Percentiles rank a stretch among this genome's conserved stretches.
Evolutionary conservation across 2,888 invertebrate species (phyloP).

Genomic region (Neoitamus cyanurus): DNA sequence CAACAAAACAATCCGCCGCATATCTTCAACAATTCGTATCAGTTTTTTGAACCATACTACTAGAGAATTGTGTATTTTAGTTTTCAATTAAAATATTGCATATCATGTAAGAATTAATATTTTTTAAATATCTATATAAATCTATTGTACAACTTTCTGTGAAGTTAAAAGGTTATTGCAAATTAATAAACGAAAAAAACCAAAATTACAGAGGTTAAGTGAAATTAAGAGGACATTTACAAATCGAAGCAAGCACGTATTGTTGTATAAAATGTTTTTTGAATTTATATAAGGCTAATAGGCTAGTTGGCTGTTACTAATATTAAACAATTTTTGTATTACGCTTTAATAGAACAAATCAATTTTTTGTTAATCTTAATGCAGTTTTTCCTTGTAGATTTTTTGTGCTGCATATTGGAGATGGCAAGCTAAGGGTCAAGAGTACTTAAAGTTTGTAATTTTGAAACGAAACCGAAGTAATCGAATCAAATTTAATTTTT

Average conservation of each 20-base stretch:
- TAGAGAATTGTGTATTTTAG: background rate
- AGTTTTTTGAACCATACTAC: background rate
- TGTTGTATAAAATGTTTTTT: constrained; percentile 34
- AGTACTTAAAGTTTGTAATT: background rate
- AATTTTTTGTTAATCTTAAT: background rate
- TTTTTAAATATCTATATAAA: background rate
- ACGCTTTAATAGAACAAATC: background rate
- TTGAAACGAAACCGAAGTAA: no score
- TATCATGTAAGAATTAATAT: background rate
- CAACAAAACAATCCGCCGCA: background rate
- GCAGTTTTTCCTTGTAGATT: background rate
- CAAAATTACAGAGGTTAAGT: background rate
- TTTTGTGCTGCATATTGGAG: background rate
- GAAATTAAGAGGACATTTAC: background rate
- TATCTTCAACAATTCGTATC: background rate
- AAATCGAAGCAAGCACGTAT: constrained; percentile 39
- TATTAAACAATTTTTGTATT: background rate
- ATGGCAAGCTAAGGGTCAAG: background rate
- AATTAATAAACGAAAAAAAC: constrained; percentile 6
- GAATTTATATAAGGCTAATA: background rate
- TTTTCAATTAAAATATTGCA: constrained; percentile 41
- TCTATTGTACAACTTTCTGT: background rate
- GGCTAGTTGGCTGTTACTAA: background rate
- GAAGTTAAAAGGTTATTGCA: background rate
- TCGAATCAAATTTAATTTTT: no score